Evolutionary conservation across 2,113 vertebrate species (phyloP).

Genomic region (Planiliza haematocheilus): DNA sequence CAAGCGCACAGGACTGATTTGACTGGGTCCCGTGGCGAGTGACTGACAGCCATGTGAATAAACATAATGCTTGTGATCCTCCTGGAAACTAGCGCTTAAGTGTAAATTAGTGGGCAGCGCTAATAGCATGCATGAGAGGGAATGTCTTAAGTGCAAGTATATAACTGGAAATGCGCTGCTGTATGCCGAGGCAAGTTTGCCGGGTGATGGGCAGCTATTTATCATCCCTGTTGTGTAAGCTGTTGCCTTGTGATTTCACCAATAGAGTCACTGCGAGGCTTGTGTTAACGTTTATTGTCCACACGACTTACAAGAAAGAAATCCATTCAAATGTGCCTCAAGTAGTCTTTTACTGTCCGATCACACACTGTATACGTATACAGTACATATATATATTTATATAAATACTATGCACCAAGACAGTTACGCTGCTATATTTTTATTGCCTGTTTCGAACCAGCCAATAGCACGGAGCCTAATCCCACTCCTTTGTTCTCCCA

Average conservation of each 20-base stretch:
- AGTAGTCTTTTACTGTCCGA: constrained; percentile 51
- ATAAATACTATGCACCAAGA: constrained; percentile 35
- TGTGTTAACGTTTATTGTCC: constrained; percentile 51
- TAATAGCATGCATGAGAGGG: constrained; percentile 50
- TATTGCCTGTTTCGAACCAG: constrained; percentile 53
- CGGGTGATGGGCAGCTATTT: constrained; percentile 43
- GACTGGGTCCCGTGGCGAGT: constrained; percentile 56
- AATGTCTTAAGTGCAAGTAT: constrained; percentile 61
- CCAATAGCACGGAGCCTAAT: constrained; percentile 42
- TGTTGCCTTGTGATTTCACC: constrained; percentile 51
- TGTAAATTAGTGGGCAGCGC: constrained; percentile 67
- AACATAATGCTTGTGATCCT: constrained; percentile 59
- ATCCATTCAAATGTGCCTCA: constrained; percentile 58
- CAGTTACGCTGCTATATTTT: constrained; percentile 44
- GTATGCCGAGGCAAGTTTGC: constrained; percentile 17
- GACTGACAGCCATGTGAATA: constrained; percentile 67
- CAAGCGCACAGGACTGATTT: constrained; percentile 69
- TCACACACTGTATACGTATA: constrained; percentile 30
- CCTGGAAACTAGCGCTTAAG: constrained; percentile 45
- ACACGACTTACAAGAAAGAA: constrained; percentile 61
- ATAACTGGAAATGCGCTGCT: constrained; percentile 44
- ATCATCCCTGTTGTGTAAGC: constrained; percentile 63
- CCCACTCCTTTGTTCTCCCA: constrained; percentile 54
- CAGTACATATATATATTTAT: constrained; percentile 5
- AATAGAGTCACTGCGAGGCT: constrained; percentile 50